phyloP scores from a whole-genome alignment of 2,888 invertebrate genomes.

The Luffia ferchaultella region DNA sequence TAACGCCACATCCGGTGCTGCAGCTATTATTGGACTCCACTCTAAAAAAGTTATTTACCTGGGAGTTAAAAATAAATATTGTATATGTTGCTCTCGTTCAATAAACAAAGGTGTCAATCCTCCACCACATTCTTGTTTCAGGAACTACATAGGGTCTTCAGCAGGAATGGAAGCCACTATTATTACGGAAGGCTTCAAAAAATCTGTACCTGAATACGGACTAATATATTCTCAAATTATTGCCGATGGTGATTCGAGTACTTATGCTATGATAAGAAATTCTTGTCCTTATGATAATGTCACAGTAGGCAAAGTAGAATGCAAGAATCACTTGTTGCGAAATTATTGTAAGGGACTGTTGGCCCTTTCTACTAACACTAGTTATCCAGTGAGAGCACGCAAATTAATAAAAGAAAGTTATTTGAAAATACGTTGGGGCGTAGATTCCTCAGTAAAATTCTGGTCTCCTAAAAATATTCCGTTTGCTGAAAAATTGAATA shows the following conservation, averaged over 20 bases:
- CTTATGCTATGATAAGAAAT: conserved; percentile 2
- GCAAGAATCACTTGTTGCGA: conserved; percentile 5
- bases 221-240: background rate
- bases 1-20: too few species aligned
- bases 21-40: too few species aligned
- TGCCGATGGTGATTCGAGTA: conserved; percentile 7
- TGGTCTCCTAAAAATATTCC: background rate
- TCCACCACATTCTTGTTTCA: too few species aligned
- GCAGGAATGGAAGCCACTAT: too few species aligned
- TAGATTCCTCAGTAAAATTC: conserved; percentile 8
- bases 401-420: conserved; percentile 7
- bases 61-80: too few species aligned
- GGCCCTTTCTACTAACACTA: conserved; percentile 6
- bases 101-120: too few species aligned
- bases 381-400: conserved; percentile 1
- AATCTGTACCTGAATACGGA: too few species aligned
- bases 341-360: conserved; percentile 11
- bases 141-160: too few species aligned
- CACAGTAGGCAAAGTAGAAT: conserved; percentile 6
- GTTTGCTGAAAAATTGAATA: background rate
- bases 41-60: too few species aligned
- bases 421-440: conserved; percentile 6
- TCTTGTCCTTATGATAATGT: conserved; percentile 3
- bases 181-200: too few species aligned
- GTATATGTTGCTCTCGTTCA: too few species aligned